Evolutionary conservation across 2,113 vertebrate genomes (phyloP).

Genomic region (Castor canadensis): DNA sequence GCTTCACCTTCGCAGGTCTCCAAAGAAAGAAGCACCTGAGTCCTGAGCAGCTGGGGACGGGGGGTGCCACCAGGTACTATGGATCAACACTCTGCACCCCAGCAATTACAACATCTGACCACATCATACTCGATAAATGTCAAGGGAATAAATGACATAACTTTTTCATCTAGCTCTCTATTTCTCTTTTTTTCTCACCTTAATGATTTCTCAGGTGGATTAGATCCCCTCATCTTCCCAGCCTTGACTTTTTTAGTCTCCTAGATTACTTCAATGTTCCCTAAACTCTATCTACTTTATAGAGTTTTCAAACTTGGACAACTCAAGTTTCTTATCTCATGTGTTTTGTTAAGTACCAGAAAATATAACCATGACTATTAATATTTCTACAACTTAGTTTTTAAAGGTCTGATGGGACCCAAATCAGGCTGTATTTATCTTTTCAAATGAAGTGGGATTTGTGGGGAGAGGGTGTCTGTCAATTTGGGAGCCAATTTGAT

Average conservation of each 20-base stretch:
- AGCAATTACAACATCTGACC: background rate
- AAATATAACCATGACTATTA: background rate
- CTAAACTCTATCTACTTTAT: background rate
- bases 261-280: background rate
- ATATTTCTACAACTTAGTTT: background rate
- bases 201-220: background rate
- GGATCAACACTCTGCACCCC: background rate
- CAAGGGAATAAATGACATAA: background rate
- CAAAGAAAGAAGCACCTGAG: background rate
- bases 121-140: background rate
- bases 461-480: background rate
- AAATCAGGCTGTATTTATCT: background rate
- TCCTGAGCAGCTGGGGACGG: background rate
- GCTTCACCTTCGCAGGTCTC: background rate
- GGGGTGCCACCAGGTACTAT: background rate
- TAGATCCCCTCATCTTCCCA: background rate
- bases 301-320: background rate
- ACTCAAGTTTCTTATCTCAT: background rate
- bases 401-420: background rate
- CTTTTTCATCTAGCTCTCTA: background rate
- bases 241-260: background rate
- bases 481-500: background rate
- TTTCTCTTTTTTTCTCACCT: background rate
- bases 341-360: conserved; percentile 9
- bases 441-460: background rate